These are phyloP conservation scores for Hemaris fuciformis DNA, from an alignment of 2,888 invertebrate genomes.

Conservation along the genomic window DNA sequence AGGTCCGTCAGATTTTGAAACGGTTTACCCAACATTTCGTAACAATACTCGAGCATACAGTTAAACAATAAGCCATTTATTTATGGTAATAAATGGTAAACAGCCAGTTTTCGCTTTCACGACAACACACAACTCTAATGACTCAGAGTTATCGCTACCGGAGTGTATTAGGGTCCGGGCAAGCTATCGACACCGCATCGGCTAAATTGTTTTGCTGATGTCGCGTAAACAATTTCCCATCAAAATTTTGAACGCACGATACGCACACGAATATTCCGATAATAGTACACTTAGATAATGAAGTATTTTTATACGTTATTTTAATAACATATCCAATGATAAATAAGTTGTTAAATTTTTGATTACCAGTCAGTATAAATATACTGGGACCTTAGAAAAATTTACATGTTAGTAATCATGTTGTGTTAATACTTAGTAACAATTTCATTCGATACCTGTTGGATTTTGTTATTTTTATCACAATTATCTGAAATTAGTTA, in stretches of 20 bases:
- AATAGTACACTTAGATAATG: no score
- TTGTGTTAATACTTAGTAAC: no score
- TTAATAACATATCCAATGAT: no score
- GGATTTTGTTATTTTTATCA: neutral
- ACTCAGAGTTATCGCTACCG: neutral
- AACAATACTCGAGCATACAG: neutral
- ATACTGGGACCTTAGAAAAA: no score
- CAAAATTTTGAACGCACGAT: neutral
- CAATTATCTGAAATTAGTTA: neutral
- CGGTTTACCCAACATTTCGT: neutral
- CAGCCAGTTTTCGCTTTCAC: conserved; percentile 6
- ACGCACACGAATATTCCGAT: neutral
- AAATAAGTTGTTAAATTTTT: no score
- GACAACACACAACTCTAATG: neutral
- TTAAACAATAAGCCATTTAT: conserved; percentile 3
- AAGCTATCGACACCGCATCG: neutral
- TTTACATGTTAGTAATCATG: no score
- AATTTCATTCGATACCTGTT: no score
- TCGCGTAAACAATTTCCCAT: neutral
- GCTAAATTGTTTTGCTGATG: neutral
- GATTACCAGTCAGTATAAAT: no score
- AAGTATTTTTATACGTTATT: no score
- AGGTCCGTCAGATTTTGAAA: neutral
- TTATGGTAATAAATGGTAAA: conserved; percentile 2
- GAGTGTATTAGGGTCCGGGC: neutral